Evolutionary conservation across 53 echinoderm and acorn worm genomes (phyloP), one percentile per base, ranked within the genome.

Genomic region (Crossaster papposus): DNA sequence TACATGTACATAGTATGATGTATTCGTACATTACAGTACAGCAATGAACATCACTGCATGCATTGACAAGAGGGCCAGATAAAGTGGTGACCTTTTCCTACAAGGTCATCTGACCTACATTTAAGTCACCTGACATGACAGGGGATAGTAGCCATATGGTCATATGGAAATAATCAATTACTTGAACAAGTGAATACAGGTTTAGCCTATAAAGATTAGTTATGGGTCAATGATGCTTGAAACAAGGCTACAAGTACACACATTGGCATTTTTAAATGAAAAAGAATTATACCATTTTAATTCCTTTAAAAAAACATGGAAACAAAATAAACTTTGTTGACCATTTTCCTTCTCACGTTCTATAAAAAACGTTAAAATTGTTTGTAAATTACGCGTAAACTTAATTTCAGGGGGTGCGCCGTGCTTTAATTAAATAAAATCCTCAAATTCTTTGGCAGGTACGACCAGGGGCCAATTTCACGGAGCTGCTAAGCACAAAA

Each of bases 141-240:
- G 68, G 68, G 68, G 68, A 68, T 26, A 68, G 29, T 20, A 10
- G 3, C 68, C n/a, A 26, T 26, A 68, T n/a, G 68, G 3, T 28
- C n/a, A 26, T 26, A 68, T n/a, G 68, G 68, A 68, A 68, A 28
- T 28, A 68, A 68, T 68, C 68, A 68, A 68, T 68, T 68, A 68
- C 68, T 68, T 68, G 68, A 20, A 68, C 68, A 68, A 28, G 68
- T 26, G 24, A 26, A 68, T 23, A 68, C 68, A 68, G 68, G 68
- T 68, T 4, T 26, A 28, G 28, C 68, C 68, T 68, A 68, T 58
- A 58, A 58, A 20, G 15, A 20, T 58, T 18, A 58, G 7, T 52
- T 55, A 55, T 58, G 6, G 58, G 58, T 2, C 58, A 58, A 58
- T 20, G 17, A 58, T 15, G 12, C 58, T 44, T 9, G 9, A 9